Evolutionary conservation across 2,888 invertebrate species (phyloP).

Genomic region (Phorcus lineatus): DNA sequence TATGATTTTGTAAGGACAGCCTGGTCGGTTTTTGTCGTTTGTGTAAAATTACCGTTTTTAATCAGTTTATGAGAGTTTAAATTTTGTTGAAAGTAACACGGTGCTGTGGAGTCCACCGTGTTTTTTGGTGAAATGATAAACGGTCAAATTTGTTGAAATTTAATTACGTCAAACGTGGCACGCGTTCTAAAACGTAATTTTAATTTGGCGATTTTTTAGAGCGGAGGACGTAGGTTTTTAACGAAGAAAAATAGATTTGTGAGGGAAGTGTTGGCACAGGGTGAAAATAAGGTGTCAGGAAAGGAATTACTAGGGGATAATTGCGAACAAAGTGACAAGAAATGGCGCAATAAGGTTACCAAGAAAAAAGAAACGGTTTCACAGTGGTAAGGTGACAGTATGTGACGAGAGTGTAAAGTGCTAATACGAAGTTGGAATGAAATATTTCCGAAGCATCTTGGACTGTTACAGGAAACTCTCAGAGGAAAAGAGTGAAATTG

Average conservation of each 20-base stretch:
- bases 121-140: too few species aligned
- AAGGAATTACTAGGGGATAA: background rate
- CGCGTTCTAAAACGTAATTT: background rate
- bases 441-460: background rate
- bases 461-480: background rate
- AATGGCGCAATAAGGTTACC: constrained; percentile 10
- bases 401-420: background rate
- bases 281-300: background rate
- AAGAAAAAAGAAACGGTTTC: background rate
- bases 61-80: too few species aligned
- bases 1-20: too few species aligned
- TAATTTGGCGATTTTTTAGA: background rate
- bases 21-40: too few species aligned
- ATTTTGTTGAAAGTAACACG: too few species aligned
- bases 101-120: too few species aligned
- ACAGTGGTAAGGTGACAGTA: background rate
- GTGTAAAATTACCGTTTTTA: too few species aligned
- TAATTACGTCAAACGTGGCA: too few species aligned
- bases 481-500: background rate
- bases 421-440: background rate
- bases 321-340: constrained; percentile 3
- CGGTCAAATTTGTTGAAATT: too few species aligned
- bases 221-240: background rate
- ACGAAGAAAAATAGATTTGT: constrained; percentile 10
- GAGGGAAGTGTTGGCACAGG: background rate